Base-by-base conservation (phyloP, 2,888 invertebrate genomes). In the Agonopterix alstromeriana region DNA sequence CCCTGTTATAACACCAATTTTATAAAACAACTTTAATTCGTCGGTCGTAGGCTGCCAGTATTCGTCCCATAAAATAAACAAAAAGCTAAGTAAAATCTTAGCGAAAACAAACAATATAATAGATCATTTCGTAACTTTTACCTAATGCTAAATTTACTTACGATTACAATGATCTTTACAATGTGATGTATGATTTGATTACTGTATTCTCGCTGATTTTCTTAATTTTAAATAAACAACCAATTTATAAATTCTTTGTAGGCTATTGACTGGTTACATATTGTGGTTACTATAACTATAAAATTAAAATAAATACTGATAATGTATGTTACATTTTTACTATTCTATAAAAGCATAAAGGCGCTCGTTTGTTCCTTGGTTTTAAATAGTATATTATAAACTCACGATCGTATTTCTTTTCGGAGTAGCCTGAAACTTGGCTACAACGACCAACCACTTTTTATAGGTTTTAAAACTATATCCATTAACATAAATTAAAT, bases 231-330 rank as follows among this genome's bases (percentile, higher is more conserved):
- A 61, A 43, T 12, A 43, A 36, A 58, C 49, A 58, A 60, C 60
- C 61, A 63, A 60, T 60, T 58, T 50, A 65, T 65, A 65, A 65
- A 65, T 62, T 66, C 59, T 60, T 42, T 11, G 35, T 47, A 42
- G n/a, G 11, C 35, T 10, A n/a, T 41, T 41, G 10, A 7, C 40
- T 40, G 27, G 46, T 36, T 27, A n/a, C 7, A 10, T 27, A 43
- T 27, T 27, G 3, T 27, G 40, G 14, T 42, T 42, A 42, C 40
- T 10, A 11, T 11, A 11, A 40, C 2, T 12, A 42, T 42, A 42
- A 10, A 38, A 38, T 10, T 35, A 10, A 45, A 40, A n/a, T n/a
- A 40, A 40, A 45, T 41, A 45, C 36, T 38, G 38, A 9, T 14
- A 36, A 17, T 9, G 36, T 12, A 43, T 35, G 10, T 35, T 36